Conservation (phyloP, 2,888 invertebrate species). For the Heliconius ethilla region DNA sequence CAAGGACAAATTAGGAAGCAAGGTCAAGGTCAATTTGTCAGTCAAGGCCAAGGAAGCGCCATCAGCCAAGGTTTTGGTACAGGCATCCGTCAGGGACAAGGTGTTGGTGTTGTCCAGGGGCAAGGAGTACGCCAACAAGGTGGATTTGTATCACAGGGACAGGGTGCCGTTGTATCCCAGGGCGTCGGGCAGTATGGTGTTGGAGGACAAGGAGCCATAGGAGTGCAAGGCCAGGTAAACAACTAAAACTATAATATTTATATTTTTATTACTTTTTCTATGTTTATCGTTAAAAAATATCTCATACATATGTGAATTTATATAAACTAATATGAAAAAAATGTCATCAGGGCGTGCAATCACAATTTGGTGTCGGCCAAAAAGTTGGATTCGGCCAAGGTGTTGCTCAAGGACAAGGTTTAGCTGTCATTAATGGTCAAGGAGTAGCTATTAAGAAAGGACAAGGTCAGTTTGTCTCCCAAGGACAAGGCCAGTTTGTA, state of each 20-base stretch:
- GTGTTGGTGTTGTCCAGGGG: conserved; percentile 28
- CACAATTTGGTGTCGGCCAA: conserved; percentile 10
- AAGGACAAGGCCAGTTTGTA: conserved; percentile 28
- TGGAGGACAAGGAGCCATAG: conserved; percentile 3
- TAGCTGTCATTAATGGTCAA: conserved; percentile 35
- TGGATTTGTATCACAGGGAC: conserved; percentile 29
- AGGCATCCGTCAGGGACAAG: conserved; percentile 39
- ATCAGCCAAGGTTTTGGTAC: conserved; percentile 40
- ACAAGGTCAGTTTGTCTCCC: conserved; percentile 23
- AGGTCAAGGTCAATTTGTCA: conserved; percentile 40
- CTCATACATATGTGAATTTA: not conserved
- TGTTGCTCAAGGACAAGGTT: conserved; percentile 43
- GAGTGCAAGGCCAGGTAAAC: not conserved
- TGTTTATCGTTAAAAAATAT: too few species aligned
- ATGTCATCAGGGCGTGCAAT: conserved; percentile 8
- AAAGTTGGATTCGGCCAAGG: conserved; percentile 42
- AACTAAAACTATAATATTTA: not conserved
- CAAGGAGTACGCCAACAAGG: conserved; percentile 23
- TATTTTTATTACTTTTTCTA: too few species aligned
- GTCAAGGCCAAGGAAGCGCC: conserved; percentile 43
- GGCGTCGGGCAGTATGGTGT: conserved; percentile 29
- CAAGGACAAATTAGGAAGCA: conserved; percentile 43
- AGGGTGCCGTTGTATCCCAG: conserved; percentile 40
- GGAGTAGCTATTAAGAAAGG: conserved; percentile 22
- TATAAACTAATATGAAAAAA: not conserved